A percentile compares a stretch with the other conserved stretches of the same genome.
Conservation (phyloP, 2,888 invertebrate species). For the Pecten maximus region DNA sequence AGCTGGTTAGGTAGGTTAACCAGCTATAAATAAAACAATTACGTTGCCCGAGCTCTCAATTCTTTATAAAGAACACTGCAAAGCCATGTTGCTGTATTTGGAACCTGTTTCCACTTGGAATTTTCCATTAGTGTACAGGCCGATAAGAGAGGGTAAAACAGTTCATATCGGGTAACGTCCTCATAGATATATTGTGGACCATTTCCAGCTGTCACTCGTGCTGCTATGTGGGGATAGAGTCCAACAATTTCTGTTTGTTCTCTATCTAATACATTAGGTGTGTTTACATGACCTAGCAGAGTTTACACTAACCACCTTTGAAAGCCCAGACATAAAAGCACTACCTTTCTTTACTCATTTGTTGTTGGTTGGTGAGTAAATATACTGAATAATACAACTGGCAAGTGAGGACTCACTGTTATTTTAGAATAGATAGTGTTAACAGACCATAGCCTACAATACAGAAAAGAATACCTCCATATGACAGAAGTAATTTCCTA, state of each 20-base stretch:
- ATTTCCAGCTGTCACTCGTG: background rate
- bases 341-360: background rate
- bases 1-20: background rate
- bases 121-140: background rate
- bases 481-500: background rate
- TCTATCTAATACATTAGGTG: background rate
- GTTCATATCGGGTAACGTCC: background rate
- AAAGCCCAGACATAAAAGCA: background rate
- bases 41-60: background rate
- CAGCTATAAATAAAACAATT: background rate
- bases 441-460: background rate
- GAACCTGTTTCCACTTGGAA: background rate
- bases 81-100: background rate
- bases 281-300: conserved; percentile 26
- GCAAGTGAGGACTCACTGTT: background rate
- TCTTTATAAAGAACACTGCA: background rate
- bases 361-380: background rate
- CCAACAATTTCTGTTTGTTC: background rate
- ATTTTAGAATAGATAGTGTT: background rate
- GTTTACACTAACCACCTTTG: background rate
- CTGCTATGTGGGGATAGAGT: background rate
- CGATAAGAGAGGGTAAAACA: background rate
- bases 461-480: background rate
- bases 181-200: background rate
- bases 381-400: background rate